phyloP scores from a whole-genome alignment of 2,113 vertebrate species.

The Platichthys flesus region DNA sequence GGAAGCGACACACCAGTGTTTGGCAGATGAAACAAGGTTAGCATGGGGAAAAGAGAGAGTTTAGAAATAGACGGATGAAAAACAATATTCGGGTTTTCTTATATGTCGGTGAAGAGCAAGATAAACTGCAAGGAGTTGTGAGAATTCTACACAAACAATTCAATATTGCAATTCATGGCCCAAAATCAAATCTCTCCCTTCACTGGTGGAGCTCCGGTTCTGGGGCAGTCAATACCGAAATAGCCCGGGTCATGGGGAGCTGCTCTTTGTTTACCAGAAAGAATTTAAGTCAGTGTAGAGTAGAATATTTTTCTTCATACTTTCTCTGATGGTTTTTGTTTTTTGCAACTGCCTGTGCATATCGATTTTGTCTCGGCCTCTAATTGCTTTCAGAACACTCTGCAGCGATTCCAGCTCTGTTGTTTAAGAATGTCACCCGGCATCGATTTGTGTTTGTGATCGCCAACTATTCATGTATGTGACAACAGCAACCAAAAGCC shows the following conservation, averaged over 20 bases:
- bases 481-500: conserved; percentile 39
- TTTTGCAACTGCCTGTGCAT: conserved; percentile 34
- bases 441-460: conserved; percentile 43
- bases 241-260: conserved; percentile 26
- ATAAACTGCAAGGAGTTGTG: conserved; percentile 26
- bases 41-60: conserved; percentile 17
- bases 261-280: conserved; percentile 28
- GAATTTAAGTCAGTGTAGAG: conserved; percentile 14
- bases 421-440: conserved; percentile 57
- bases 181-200: conserved; percentile 39
- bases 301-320: conserved; percentile 25
- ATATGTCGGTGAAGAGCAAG: conserved; percentile 15
- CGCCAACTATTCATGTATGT: background rate
- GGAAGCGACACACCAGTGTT: conserved; percentile 32
- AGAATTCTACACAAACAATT: conserved; percentile 17
- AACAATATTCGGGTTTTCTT: background rate
- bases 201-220: conserved; percentile 31
- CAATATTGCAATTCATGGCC: conserved; percentile 28
- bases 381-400: conserved; percentile 7
- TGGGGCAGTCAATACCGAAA: conserved; percentile 31
- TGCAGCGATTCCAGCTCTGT: background rate
- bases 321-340: conserved; percentile 26
- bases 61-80: conserved; percentile 20
- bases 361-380: conserved; percentile 39
- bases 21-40: conserved; percentile 46